These are phyloP conservation scores for Platorchestia sp. DNA, from an alignment of 1,140 invertebrate genomes.

Conservation along the genomic window DNA sequence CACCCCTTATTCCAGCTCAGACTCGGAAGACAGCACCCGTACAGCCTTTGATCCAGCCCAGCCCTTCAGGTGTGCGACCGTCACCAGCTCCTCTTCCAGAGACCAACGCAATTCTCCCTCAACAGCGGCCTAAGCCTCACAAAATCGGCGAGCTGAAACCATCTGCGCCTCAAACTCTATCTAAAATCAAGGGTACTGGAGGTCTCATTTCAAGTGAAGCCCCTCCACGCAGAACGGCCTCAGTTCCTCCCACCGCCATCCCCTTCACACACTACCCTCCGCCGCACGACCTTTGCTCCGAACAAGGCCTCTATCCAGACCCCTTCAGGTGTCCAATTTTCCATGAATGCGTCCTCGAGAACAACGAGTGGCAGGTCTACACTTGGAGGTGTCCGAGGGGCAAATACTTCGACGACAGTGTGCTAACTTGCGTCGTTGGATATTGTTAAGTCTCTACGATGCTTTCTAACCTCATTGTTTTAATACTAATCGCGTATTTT, in stretches of 20 bases:
- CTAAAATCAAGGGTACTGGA: not conserved
- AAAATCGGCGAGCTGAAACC: conserved; percentile 2
- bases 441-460: conserved; percentile 37
- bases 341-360: conserved; percentile 56
- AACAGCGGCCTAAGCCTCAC: not conserved
- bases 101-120: not conserved
- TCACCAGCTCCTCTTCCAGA: not conserved
- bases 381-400: conserved; percentile 56
- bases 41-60: not conserved
- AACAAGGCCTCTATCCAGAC: conserved; percentile 48
- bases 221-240: not conserved
- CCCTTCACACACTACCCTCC: conserved; percentile 42
- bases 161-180: not conserved
- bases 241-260: conserved; percentile 30
- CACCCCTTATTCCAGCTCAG: not conserved
- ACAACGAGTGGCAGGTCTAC: conserved; percentile 57
- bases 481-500: not conserved
- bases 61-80: not conserved
- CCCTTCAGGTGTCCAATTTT: conserved; percentile 54
- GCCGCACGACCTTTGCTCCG: conserved; percentile 29
- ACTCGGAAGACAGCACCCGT: not conserved
- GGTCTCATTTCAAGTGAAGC: not conserved
- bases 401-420: conserved; percentile 49
- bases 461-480: not conserved
- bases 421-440: conserved; percentile 47